Evolutionary conservation across 2,797 vertebrate species (phyloP), one percentile per base, ranked within the genome.

Genomic region (Knipowitschia caucasica): DNA sequence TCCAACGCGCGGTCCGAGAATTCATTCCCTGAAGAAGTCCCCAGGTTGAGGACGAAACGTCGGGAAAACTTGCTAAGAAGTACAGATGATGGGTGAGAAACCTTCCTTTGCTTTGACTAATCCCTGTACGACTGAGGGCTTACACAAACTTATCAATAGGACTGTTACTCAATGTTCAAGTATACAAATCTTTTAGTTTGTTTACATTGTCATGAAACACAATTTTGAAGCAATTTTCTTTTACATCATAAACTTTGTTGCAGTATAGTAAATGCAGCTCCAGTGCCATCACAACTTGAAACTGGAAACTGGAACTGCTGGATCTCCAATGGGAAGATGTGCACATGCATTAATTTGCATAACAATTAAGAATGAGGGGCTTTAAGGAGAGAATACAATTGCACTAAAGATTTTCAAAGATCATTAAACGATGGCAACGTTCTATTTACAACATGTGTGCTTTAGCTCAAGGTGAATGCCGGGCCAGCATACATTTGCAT

Each of bases 401-500:
- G 42, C 68, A 63, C 52, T 59, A 50, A 77, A 73, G 69, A 78
- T 85, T 84, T 85, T 67, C 59, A 59, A 71, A 84, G 84, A 88
- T 85, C 83, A 84, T 90, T 88, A 85, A 86, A 82, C 72, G 78
- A 82, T 75, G 68, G 78, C 77, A 78, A 82, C 75, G 84, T 81
- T 82, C 76, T 90, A 83, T 89, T 89, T 89, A 85, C 83, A 81
- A 87, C 84, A 84, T 83, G 74, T 77, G 64, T 70, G 80, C 82
- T 73, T 85, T 88, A 89, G 74, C 83, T 82, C 69, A 88, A 88
- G 87, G 88, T 89, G 86, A 89, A 74, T 56, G 63, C 76, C 56
- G 70, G 83, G 85, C 78, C 84, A 80, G 81, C 82, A 90, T 90
- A 69, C 60, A 90, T 91, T 82, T 87, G 80, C 89, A 91, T 91